Evolutionary conservation across 2,888 invertebrate genomes (phyloP).

Genomic region (Drosophila parthenogenetica): DNA sequence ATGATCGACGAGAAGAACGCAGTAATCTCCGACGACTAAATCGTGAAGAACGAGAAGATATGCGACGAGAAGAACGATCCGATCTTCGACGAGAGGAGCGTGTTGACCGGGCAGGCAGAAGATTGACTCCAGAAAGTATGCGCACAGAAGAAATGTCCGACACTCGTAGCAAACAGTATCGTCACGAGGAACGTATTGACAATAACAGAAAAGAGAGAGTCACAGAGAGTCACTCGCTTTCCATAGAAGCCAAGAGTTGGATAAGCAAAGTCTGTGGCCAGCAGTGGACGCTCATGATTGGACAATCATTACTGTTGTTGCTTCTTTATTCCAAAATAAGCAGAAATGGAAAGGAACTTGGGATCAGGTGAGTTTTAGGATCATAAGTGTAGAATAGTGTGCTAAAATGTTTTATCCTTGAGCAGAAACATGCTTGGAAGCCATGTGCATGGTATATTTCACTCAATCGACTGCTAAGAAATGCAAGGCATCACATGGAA

Average conservation of each 20-base stretch:
- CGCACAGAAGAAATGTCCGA: neutral
- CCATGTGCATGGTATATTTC: conserved; percentile 49
- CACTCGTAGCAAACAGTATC: neutral
- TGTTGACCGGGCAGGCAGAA: neutral
- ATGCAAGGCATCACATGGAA: conserved; percentile 18
- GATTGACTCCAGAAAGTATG: neutral
- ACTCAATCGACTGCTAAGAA: conserved; percentile 47
- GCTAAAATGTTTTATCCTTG: neutral
- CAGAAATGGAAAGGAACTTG: conserved; percentile 40
- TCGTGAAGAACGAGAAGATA: neutral
- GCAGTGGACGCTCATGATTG: conserved; percentile 49
- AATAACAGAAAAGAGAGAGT: neutral
- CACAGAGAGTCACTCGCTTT: neutral
- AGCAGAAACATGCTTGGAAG: conserved; percentile 41
- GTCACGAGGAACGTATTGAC: neutral
- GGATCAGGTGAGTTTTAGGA: conserved; percentile 40
- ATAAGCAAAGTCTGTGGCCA: conserved; percentile 32
- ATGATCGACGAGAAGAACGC: neutral
- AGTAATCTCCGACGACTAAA: neutral
- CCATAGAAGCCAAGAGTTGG: conserved; percentile 30
- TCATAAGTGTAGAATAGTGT: too few species aligned
- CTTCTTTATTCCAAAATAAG: conserved; percentile 49
- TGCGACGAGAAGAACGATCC: neutral
- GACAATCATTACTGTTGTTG: conserved; percentile 51
- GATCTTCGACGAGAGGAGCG: neutral